Base-by-base conservation (phyloP, 35 echinoderm and acorn worm species). In the Ophiothrix spiculata region DNA sequence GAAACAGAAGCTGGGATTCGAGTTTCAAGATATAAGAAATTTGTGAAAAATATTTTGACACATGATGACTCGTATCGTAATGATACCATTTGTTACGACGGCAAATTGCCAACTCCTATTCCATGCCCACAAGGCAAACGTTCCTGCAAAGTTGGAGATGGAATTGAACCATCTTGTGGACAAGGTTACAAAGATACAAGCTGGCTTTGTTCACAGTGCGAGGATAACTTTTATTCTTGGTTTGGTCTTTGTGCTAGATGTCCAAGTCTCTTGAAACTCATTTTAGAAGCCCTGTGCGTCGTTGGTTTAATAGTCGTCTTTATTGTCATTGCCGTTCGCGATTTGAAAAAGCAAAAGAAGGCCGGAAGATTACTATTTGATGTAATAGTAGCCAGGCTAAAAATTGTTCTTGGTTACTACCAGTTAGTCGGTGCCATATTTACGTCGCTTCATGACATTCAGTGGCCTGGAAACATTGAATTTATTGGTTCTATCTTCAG, bases 181-280 rank as follows among this genome's bases (percentile, higher is more conserved):
- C 17, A 56, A 6, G 85, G 85, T 33, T 56, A 87, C 39, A n/a
- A 28, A 10, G n/a, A n/a, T n/a, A n/a, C n/a, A n/a, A 76, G 85
- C 0, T 87, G 85, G 85, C 2, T 87, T 37, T 87, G 85, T 49
- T 56, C 75, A 35, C 36, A 79, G 21, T 87, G 85, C 60, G 6
- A 41, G 1, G 37, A 40, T 1, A 46, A 35, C 4, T 79, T 56
- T 33, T 87, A 87, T 34, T 78, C 75, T 36, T 39, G 39, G 23
- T 54, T 79, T 33, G 76, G 63, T 35, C 40, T 33, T 1, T 87
- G 85, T 40, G 31, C 36, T 1, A 37, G 28, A 25, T 87, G 85
- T 34, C 85, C 85, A 17, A 45, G 40, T 31, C 21, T 29, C n/a
- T 6, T 31, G 40, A 33, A 46, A n/a, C 37, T 87, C 32, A 34